phyloP scores from a whole-genome alignment of 2,113 vertebrate genomes.

The Macroglossus sobrinus region DNA sequence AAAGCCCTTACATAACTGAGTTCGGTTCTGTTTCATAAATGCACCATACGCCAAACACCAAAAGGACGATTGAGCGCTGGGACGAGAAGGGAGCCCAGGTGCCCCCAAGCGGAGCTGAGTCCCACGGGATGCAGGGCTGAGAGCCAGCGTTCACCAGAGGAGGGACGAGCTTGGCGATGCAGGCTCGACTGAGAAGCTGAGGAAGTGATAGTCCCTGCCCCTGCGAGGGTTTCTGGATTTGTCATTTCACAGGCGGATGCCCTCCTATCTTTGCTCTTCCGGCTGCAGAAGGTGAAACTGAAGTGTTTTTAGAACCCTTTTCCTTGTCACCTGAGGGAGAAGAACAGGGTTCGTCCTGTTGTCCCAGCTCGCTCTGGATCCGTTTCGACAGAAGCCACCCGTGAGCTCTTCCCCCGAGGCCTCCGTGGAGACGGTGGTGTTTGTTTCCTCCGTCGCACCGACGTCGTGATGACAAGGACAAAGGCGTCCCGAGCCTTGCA shows the following conservation, averaged over 20 bases:
- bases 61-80: too few relatives aligned
- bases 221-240: neutral
- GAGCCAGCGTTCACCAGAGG: neutral
- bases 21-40: neutral
- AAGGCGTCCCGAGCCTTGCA: neutral
- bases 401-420: fast-evolving
- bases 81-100: neutral
- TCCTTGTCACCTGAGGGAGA: neutral
- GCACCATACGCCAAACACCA: too few relatives aligned
- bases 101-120: fast-evolving
- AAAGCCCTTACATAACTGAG: neutral
- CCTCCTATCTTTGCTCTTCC: neutral
- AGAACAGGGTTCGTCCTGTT: neutral
- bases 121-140: fast-evolving
- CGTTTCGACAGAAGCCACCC: neutral
- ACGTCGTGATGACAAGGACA: neutral
- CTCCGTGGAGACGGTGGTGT: neutral
- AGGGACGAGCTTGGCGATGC: fast-evolving
- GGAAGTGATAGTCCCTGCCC: fast-evolving
- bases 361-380: neutral
- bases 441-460: neutral
- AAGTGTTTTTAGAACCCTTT: neutral
- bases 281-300: neutral
- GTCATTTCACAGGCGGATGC: neutral
- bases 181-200: neutral